Conservation (phyloP, 2,888 invertebrate genomes). For the Hipparchia sbordonii region DNA sequence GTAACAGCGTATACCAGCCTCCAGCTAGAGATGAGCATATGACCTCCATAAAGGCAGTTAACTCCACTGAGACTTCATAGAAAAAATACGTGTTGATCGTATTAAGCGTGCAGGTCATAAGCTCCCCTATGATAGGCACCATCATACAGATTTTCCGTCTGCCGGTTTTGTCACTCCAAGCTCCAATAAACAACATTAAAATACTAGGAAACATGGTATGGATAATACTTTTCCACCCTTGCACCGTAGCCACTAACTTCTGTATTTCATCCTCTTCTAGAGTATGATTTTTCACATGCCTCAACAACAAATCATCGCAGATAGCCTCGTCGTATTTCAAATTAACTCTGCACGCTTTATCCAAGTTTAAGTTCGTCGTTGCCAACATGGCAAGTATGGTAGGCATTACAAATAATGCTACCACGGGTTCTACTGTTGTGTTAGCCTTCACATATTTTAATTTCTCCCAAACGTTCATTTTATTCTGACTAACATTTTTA, state of each 20-base stretch:
- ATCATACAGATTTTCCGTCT: slow-evolving; percentile 83
- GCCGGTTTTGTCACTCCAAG: slow-evolving; percentile 85
- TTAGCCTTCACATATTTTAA: slow-evolving; percentile 77
- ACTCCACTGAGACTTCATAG: slow-evolving; percentile 78
- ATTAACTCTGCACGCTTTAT: slow-evolving; percentile 93
- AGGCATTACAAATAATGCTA: slow-evolving; percentile 86
- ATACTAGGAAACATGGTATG: slow-evolving; percentile 80
- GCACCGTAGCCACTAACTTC: slow-evolving; percentile 80
- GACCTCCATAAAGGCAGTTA: slow-evolving; percentile 79
- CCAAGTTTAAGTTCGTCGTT: slow-evolving; percentile 91
- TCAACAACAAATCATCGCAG: slow-evolving; percentile 87
- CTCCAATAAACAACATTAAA: slow-evolving; percentile 83
- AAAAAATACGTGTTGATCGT: slow-evolving; percentile 82
- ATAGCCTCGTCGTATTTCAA: slow-evolving; percentile 86
- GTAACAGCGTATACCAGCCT: slow-evolving; percentile 82
- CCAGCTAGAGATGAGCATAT: slow-evolving; percentile 79
- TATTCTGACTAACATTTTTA: slow-evolving; percentile 53
- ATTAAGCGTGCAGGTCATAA: slow-evolving; percentile 75
- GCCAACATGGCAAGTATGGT: slow-evolving; percentile 87
- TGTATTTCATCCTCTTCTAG: slow-evolving; percentile 86
- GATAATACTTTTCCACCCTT: slow-evolving; percentile 81
- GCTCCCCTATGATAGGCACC: slow-evolving; percentile 81
- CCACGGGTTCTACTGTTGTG: slow-evolving; percentile 86
- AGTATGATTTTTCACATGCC: slow-evolving; percentile 86
- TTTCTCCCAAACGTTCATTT: slow-evolving; percentile 70